Percentiles rank a stretch among this genome's conserved stretches.
Conservation (phyloP, 1,140 invertebrate species). For the Polypedilum pembai region DNA sequence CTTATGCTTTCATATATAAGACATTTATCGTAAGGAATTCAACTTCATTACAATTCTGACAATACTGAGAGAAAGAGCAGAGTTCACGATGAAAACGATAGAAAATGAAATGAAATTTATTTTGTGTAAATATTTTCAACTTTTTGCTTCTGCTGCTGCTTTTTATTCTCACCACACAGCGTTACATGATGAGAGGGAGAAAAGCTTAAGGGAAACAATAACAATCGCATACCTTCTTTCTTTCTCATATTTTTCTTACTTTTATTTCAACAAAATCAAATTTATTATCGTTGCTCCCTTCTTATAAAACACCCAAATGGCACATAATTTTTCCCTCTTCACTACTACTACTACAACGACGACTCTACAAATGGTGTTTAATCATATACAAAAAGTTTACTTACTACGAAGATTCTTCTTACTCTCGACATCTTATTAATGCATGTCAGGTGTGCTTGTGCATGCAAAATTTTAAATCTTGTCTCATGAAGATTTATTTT, state of each 20-base stretch:
- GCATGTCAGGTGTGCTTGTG: too few relatives aligned
- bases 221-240: not conserved
- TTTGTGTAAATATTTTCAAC: conserved; percentile 9
- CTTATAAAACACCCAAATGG: not conserved
- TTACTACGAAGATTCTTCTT: too few relatives aligned
- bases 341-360: too few relatives aligned
- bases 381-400: too few relatives aligned
- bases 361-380: too few relatives aligned
- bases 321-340: not conserved
- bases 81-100: not conserved
- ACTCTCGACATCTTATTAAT: too few relatives aligned
- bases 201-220: not conserved
- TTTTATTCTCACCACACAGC: not conserved
- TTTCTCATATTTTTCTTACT: conserved; percentile 2
- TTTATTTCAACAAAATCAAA: not conserved
- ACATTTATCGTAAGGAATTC: too few relatives aligned
- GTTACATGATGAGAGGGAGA: not conserved
- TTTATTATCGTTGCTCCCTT: not conserved
- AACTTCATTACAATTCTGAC: too few relatives aligned
- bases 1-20: too few relatives aligned
- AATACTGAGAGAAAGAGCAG: too few relatives aligned
- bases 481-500: too few relatives aligned
- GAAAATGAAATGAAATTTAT: not conserved
- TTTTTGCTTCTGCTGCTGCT: not conserved
- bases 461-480: too few relatives aligned